Conservation (phyloP, 1,140 invertebrate genomes). For the Vanessa atalanta region DNA sequence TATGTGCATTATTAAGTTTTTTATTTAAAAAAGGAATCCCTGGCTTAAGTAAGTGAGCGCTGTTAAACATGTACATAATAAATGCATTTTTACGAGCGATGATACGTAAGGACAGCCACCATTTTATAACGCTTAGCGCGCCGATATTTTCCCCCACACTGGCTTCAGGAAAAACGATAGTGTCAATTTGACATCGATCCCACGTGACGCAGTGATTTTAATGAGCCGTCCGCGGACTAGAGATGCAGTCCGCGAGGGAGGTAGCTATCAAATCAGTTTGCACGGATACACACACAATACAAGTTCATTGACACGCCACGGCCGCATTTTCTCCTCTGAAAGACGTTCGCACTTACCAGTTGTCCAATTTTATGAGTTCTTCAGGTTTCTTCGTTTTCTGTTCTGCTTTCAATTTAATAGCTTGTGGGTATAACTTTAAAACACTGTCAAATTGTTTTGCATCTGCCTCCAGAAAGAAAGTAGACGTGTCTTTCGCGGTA, state of each 20-base stretch:
- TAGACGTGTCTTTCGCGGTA: constrained; percentile 92
- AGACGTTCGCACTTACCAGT: constrained; percentile 89
- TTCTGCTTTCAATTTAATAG: constrained; percentile 92
- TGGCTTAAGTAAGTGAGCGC: constrained; percentile 44
- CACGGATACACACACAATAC: constrained; percentile 82
- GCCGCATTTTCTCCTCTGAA: constrained; percentile 80
- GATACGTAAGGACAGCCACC: constrained; percentile 76
- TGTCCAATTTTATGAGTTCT: constrained; percentile 95
- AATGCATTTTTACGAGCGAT: constrained; percentile 71
- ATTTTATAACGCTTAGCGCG: constrained; percentile 80
- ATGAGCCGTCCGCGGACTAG: constrained; percentile 83
- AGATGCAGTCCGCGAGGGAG: constrained; percentile 82
- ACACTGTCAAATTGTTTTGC: constrained; percentile 93
- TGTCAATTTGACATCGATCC: constrained; percentile 83
- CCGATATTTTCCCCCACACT: constrained; percentile 78
- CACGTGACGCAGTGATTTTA: constrained; percentile 84
- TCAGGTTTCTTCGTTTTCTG: constrained; percentile 94
- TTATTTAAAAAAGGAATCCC: constrained; percentile 52
- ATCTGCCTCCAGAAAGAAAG: constrained; percentile 94
- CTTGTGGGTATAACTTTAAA: constrained; percentile 93
- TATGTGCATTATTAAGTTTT: constrained; percentile 45
- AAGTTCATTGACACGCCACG: constrained; percentile 82
- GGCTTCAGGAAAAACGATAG: constrained; percentile 80
- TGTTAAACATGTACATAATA: constrained; percentile 47
- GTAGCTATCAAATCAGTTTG: constrained; percentile 83